phyloP scores from a whole-genome alignment of 1,140 invertebrate genomes.

The Centruroides sculpturatus region DNA sequence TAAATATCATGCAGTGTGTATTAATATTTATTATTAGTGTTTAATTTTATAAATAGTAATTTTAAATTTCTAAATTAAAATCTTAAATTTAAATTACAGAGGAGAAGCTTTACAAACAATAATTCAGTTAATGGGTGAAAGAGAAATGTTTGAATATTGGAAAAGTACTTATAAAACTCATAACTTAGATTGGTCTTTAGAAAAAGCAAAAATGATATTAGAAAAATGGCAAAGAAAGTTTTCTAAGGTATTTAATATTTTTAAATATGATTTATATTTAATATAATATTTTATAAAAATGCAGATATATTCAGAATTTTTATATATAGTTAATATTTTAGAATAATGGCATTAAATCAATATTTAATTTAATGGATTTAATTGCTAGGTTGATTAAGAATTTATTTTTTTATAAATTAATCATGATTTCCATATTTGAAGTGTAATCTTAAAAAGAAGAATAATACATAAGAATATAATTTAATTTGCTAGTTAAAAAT shows the following conservation, averaged over 20 bases:
- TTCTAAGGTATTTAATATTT: conserved; percentile 38
- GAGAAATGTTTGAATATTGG: conserved; percentile 80
- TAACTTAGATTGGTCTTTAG: conserved; percentile 78
- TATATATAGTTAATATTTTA: background rate
- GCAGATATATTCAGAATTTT: background rate
- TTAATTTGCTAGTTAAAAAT: too few species aligned
- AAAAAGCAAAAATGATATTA: conserved; percentile 82
- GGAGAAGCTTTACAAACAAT: conserved; percentile 90
- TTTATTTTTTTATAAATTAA: background rate
- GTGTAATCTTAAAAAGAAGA: too few species aligned
- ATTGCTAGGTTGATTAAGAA: background rate
- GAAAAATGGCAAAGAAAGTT: conserved; percentile 89
- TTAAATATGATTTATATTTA: background rate
- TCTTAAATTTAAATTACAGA: conserved; percentile 25
- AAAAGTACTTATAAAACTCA: conserved; percentile 68
- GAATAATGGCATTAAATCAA: background rate
- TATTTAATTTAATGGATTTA: background rate
- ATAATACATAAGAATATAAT: too few species aligned
- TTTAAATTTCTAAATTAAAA: too few species aligned
- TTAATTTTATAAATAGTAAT: too few species aligned
- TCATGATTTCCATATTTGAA: background rate
- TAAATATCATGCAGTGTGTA: conserved; percentile 22
- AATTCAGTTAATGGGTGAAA: conserved; percentile 89
- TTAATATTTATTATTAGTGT: background rate
- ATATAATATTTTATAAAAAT: background rate